phyloP scores from a whole-genome alignment of 2,113 vertebrate genomes.

The Nyctereutes procyonoides region DNA sequence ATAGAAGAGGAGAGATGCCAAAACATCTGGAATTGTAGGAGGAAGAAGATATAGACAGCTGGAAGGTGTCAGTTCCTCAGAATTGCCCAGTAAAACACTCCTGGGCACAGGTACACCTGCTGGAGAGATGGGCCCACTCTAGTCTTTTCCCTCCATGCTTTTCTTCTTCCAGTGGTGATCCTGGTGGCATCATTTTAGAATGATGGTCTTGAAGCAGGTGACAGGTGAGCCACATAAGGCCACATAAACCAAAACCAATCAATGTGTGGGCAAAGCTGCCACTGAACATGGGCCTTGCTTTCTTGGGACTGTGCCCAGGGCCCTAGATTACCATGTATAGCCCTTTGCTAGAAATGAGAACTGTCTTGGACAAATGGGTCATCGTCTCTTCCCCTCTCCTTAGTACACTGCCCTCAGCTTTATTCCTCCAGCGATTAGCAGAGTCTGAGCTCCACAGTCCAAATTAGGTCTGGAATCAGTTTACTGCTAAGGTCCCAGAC shows the following conservation, averaged over 20 bases:
- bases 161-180: not conserved
- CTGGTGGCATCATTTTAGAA: not conserved
- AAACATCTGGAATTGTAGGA: slow-evolving; percentile 35
- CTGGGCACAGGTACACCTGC: not conserved
- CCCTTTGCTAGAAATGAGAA: not conserved
- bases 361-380: not conserved
- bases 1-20: slow-evolving; percentile 37
- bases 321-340: not conserved
- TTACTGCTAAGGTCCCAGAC: not conserved
- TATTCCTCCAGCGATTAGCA: not conserved
- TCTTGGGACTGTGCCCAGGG: not conserved
- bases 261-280: not conserved
- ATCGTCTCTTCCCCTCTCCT: not conserved
- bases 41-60: not conserved
- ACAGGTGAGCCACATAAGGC: not conserved
- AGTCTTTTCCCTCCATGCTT: not conserved
- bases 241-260: not conserved
- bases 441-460: not conserved
- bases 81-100: not conserved
- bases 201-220: not conserved
- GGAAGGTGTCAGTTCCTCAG: not conserved
- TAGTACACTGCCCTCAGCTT: not conserved
- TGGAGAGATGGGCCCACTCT: not conserved
- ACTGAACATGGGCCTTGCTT: not conserved
- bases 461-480: slow-evolving; percentile 2